Evolutionary conservation across 2,797 vertebrate genomes (phyloP).

Genomic region (Characodon lateralis): DNA sequence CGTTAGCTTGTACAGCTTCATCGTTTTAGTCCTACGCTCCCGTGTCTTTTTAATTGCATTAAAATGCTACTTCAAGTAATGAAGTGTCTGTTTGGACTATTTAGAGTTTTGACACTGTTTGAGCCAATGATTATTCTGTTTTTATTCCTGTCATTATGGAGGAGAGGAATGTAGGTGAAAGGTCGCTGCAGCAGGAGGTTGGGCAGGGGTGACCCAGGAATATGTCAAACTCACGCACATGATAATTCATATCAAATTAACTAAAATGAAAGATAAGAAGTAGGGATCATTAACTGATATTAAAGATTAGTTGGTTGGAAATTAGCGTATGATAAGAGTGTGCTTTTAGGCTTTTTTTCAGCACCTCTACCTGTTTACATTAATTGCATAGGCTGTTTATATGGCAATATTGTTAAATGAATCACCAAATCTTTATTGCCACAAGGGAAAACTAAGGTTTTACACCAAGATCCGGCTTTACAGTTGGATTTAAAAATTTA

Average conservation of each 20-base stretch:
- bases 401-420: background rate
- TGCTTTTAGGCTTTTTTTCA: background rate
- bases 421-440: background rate
- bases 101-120: background rate
- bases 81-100: fast-evolving
- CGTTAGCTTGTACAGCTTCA: constrained; percentile 4
- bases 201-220: constrained; percentile 45
- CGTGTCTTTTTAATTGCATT: background rate
- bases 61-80: background rate
- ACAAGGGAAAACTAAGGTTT: background rate
- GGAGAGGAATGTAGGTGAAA: constrained; percentile 70
- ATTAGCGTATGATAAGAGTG: background rate
- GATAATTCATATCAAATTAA: background rate
- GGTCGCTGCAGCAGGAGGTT: constrained; percentile 31
- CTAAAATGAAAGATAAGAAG: background rate
- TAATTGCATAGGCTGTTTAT: background rate
- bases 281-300: background rate
- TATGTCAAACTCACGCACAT: background rate
- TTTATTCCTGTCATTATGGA: constrained; percentile 34
- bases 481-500: background rate
- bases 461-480: background rate
- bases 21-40: background rate
- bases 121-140: background rate
- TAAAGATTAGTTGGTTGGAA: background rate
- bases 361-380: background rate